A percentile compares a stretch with the other conserved stretches of the same genome.
Evolutionary conservation across 92 coral and sea anemone genomes (phyloP).

Genomic region (Zoanthus gigantus): DNA sequence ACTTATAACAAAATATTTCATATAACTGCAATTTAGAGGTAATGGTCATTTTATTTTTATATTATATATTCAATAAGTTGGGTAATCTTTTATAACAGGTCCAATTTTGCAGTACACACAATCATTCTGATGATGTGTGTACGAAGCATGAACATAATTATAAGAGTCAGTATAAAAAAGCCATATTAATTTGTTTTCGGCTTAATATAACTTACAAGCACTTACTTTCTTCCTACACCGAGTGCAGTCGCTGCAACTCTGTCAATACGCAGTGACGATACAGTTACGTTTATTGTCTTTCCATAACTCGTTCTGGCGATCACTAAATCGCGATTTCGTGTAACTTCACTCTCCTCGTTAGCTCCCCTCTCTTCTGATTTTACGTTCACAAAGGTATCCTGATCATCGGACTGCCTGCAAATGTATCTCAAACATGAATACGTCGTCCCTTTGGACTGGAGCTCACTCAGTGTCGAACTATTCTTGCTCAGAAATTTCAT

Average conservation of each 20-base stretch:
- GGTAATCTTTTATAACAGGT: no score
- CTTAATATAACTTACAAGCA: background rate
- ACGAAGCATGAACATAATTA: no score
- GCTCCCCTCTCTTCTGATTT: background rate
- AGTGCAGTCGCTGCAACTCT: constrained; percentile 78
- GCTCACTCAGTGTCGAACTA: background rate
- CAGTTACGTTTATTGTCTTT: constrained; percentile 64
- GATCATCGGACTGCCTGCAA: background rate
- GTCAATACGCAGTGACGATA: constrained; percentile 77
- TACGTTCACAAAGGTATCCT: background rate
- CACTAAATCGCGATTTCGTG: background rate
- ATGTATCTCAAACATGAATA: background rate
- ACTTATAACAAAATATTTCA: no score
- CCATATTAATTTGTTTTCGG: no score
- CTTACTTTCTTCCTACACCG: constrained; percentile 74
- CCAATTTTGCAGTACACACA: no score
- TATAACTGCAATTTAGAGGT: no score
- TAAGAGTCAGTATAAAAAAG: no score
- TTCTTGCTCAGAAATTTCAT: background rate
- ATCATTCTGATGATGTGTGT: no score
- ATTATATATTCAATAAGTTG: no score
- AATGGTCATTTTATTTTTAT: no score
- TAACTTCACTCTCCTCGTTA: background rate
- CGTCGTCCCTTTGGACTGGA: background rate
- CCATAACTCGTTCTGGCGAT: constrained; percentile 17